phyloP scores from a whole-genome alignment of 37 sponge, comb jelly and placozoan genomes.

The Spongilla lacustris region DNA sequence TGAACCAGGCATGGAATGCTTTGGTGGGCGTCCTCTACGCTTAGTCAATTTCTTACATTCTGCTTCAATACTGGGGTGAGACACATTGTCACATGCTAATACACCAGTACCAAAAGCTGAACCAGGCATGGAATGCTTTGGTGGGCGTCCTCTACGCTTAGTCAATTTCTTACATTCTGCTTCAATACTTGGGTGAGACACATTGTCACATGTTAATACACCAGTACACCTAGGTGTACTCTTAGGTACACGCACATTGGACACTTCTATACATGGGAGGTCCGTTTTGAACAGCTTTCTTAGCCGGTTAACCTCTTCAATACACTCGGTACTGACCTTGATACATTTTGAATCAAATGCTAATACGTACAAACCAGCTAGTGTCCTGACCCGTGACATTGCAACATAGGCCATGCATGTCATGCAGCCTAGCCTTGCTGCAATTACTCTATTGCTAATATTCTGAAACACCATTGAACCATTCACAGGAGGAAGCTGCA shows the following conservation, averaged over 20 bases:
- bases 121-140: too few species aligned
- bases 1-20: too few species aligned
- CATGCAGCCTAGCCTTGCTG: constrained; percentile 20
- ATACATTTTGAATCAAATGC: constrained; percentile 26
- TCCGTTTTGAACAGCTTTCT: not conserved
- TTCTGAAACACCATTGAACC: constrained; percentile 38
- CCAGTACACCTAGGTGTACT: not conserved
- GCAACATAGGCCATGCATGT: constrained; percentile 70
- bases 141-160: too few species aligned
- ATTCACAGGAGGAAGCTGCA: constrained; percentile 63
- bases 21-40: too few species aligned
- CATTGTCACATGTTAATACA: too few species aligned
- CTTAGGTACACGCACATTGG: too few species aligned
- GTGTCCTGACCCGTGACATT: constrained; percentile 46
- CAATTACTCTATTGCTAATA: constrained; percentile 21
- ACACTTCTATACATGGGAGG: not conserved
- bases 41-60: too few species aligned
- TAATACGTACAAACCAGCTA: constrained; percentile 38
- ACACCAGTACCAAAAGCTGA: too few species aligned
- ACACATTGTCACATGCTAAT: too few species aligned
- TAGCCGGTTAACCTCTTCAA: constrained; percentile 19
- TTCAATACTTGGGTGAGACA: too few species aligned
- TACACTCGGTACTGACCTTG: constrained; percentile 9
- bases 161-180: too few species aligned
- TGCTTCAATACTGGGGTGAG: too few species aligned